Evolutionary conservation across 37 sponge, comb jelly and placozoan genomes (phyloP), one percentile per base, ranked within the genome.

Genomic region (Chondrosia reniformis): DNA sequence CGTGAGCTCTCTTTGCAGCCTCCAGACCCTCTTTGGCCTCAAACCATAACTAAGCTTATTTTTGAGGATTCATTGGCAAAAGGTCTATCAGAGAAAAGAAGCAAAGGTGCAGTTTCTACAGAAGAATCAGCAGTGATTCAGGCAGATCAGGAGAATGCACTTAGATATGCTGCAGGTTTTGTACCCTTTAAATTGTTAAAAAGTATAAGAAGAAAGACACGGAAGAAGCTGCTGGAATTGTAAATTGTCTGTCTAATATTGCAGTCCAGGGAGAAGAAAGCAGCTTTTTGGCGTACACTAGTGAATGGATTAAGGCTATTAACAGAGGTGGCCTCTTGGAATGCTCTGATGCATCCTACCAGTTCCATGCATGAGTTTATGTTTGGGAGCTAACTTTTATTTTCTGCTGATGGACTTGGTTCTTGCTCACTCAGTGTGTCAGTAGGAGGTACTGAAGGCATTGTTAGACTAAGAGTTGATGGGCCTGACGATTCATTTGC

Each of bases 1-100:
- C 5, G 40, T 69, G 72, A 40, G n/a, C 72, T 69, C 25, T 69
- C 72, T 69, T 19, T 69, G 22, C 72, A 41, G 24, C 39, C 42
- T 2, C 72, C 72, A 3, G 72, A 69, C 72, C 72, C 43, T 13
- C 72, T 69, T 37, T 69, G 72, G 72, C 39, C 72, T 40, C 24
- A 69, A 25, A 40, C 72, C 17, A 44, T 69, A 24, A 69, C 44
- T 40, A 19, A 25, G 24, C 43, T 69, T 1, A 2, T 69, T n/a
- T 69, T 40, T 40, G 72, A 69, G 3, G 72, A 69, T 1, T 0
- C 42, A 3, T 44, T 69, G 8, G 72, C 42, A 40, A 1, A 19
- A 40, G 15, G n/a, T 1, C 42, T 40, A 39, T 28, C n/a, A 28
- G 27, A 6, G 27, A 56, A 56, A 28, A 24, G 58, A 24, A 24